Evolutionary conservation across 2,888 invertebrate species (phyloP).

Genomic region (Trissonchulus sp.): DNA sequence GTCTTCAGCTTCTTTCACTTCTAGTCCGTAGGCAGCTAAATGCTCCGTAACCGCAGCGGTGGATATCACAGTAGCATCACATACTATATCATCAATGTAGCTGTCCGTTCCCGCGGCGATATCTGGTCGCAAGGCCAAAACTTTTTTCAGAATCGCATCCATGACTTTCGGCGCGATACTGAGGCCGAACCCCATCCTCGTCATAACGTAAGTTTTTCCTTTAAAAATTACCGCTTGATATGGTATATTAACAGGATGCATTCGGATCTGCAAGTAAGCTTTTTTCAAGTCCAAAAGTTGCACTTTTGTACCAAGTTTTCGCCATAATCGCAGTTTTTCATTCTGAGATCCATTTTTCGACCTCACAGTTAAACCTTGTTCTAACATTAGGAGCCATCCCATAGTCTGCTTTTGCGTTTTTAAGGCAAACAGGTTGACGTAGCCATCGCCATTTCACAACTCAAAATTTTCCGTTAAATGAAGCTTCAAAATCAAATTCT

Average conservation of each 20-base stretch:
- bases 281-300: slow-evolving; percentile 11
- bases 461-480: no score
- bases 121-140: not conserved
- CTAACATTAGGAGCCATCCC: no score
- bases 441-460: no score
- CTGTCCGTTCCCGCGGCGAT: slow-evolving; percentile 9
- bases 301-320: not conserved
- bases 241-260: not conserved
- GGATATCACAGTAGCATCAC: not conserved
- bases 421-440: no score
- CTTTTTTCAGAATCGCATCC: not conserved
- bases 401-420: no score
- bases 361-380: no score
- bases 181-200: slow-evolving; percentile 24
- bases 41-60: no score
- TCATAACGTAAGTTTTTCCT: not conserved
- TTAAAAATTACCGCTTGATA: slow-evolving; percentile 19
- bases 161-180: slow-evolving; percentile 23
- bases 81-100: slow-evolving; percentile 17
- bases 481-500: no score
- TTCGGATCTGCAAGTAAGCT: slow-evolving; percentile 24
- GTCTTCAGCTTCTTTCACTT: slow-evolving; percentile 3
- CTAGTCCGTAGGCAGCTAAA: no score
- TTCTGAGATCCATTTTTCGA: no score
- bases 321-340: slow-evolving; percentile 15